Conservation (phyloP, 92 coral and sea anemone genomes). For the Galaxea fascicularis region DNA sequence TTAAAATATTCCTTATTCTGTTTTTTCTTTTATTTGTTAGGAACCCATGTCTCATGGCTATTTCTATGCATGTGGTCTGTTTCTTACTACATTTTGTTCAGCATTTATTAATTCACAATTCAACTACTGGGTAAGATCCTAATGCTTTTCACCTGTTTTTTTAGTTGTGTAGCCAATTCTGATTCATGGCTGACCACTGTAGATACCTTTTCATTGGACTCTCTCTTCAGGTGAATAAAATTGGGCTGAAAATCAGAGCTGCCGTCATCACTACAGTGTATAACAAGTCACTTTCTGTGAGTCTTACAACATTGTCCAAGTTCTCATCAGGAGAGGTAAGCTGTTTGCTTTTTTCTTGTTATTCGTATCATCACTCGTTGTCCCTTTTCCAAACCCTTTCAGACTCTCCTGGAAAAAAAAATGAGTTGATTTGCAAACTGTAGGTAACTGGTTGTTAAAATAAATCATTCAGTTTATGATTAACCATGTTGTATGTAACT, state of each 20-base stretch:
- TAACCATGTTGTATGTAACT: too few species aligned
- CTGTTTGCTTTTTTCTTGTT: neutral
- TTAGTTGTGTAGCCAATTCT: too few species aligned
- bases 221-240: constrained; percentile 83
- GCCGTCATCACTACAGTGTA: constrained; percentile 93
- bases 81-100: constrained; percentile 75
- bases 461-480: too few species aligned
- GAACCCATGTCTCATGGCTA: constrained; percentile 95
- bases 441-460: too few species aligned
- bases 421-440: too few species aligned
- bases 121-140: constrained; percentile 77
- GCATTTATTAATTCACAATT: constrained; percentile 89
- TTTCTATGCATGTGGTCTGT: constrained; percentile 88
- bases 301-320: constrained; percentile 74
- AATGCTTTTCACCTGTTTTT: neutral
- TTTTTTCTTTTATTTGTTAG: constrained; percentile 48
- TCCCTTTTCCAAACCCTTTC: neutral
- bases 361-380: neutral
- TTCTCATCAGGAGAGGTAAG: constrained; percentile 97
- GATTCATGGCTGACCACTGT: neutral
- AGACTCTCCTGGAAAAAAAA: too few species aligned
- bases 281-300: constrained; percentile 87
- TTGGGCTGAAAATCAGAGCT: constrained; percentile 93
- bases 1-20: neutral
- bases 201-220: neutral